These are phyloP conservation scores for Plutella xylostella DNA, from an alignment of 2,888 invertebrate genomes.

Conservation along the genomic window DNA sequence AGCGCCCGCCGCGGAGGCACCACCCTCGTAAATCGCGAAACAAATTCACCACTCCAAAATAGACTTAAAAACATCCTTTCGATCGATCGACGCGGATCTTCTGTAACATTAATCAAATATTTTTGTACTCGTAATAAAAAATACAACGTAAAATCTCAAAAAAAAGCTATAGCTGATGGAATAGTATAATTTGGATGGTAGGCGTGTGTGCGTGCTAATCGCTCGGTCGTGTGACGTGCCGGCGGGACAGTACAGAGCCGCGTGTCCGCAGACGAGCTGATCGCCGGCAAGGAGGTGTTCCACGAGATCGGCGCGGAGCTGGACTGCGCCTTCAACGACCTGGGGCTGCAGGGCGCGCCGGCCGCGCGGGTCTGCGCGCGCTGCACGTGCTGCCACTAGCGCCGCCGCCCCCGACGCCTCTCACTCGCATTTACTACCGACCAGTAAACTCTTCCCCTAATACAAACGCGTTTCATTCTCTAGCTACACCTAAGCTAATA, in stretches of 20 bases:
- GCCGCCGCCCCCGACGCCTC: slow-evolving; percentile 18
- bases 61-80: no score
- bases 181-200: no score
- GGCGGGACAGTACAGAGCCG: slow-evolving; percentile 8
- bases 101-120: neutral
- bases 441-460: slow-evolving; percentile 26
- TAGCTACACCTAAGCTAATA: neutral
- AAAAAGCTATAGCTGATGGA: slow-evolving; percentile 52
- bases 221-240: slow-evolving; percentile 8
- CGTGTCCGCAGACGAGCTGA: slow-evolving; percentile 80
- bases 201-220: no score
- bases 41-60: neutral
- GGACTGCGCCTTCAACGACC: slow-evolving; percentile 89
- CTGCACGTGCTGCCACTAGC: slow-evolving; percentile 59
- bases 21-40: neutral
- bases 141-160: neutral
- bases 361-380: slow-evolving; percentile 38
- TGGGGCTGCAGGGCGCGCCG: slow-evolving; percentile 31
- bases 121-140: neutral
- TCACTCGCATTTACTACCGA: slow-evolving; percentile 50
- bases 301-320: slow-evolving; percentile 93
- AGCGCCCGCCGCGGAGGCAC: slow-evolving; percentile 8
- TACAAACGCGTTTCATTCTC: neutral
- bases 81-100: neutral
- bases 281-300: slow-evolving; percentile 90